Conservation (phyloP, 2,113 vertebrate species). For the Cricetomys ansorgei region DNA sequence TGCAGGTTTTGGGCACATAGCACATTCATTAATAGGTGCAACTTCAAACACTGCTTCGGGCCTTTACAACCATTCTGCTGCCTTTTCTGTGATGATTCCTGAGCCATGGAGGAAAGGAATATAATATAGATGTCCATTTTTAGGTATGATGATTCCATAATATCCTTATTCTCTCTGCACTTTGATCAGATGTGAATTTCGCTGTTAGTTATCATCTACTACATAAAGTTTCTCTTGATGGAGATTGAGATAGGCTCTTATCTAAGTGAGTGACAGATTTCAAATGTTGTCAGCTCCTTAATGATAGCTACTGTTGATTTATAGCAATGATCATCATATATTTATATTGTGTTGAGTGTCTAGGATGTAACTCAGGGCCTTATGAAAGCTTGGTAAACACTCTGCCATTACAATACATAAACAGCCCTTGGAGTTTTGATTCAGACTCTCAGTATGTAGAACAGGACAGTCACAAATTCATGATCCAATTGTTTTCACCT, state of each 20-base stretch:
- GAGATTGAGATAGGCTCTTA: background rate
- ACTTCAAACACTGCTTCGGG: background rate
- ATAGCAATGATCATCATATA: background rate
- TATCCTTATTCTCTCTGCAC: too few relatives aligned
- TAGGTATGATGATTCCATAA: too few relatives aligned
- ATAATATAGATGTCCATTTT: too few relatives aligned
- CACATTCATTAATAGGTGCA: background rate
- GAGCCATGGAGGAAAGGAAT: background rate
- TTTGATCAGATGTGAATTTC: background rate
- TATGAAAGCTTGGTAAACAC: background rate
- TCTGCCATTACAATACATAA: background rate
- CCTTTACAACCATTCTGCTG: background rate
- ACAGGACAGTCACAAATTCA: background rate
- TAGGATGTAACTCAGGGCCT: background rate
- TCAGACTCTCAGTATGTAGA: background rate
- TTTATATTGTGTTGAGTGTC: background rate
- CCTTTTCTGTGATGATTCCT: background rate
- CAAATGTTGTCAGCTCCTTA: background rate
- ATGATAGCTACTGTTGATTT: background rate
- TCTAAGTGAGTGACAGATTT: background rate
- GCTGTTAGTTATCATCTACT: background rate
- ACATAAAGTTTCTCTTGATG: background rate
- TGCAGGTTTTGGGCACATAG: background rate
- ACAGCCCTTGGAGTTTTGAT: background rate
- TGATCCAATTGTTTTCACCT: background rate